These are phyloP conservation scores for Harpagus bidentatus DNA, from an alignment of 2,113 vertebrate genomes.

Conservation along the genomic window DNA sequence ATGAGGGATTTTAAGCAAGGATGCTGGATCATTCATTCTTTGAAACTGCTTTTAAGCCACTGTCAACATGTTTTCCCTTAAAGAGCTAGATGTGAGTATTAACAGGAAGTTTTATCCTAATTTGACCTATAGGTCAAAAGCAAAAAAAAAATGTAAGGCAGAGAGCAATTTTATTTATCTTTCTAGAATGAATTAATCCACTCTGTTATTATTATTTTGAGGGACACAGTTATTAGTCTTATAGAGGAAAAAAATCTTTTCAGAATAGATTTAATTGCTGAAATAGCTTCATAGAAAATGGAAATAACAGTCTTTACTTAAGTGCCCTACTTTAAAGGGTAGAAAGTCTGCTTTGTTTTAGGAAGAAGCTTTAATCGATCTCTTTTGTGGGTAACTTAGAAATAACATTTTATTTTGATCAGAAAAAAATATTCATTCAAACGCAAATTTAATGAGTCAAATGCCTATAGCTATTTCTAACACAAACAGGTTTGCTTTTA, in stretches of 20 bases:
- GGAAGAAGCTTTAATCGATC: not conserved
- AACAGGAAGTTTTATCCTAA: not conserved
- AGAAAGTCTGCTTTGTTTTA: constrained; percentile 5
- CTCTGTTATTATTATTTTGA: not conserved
- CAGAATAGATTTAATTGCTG: not conserved
- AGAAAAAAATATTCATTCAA: not conserved
- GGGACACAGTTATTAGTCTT: not conserved
- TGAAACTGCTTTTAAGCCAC: not conserved
- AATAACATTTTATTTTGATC: constrained; percentile 11
- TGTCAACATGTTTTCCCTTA: not conserved
- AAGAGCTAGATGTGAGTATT: not conserved
- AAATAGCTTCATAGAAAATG: not conserved
- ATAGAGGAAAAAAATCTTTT: not conserved
- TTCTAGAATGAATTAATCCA: not conserved
- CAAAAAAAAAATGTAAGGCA: not conserved
- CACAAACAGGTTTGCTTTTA: not conserved
- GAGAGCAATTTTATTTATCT: not conserved
- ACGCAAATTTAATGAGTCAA: constrained; percentile 13
- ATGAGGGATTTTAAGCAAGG: not conserved
- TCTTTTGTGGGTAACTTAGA: not conserved
- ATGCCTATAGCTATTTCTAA: not conserved
- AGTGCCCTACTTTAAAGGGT: not conserved
- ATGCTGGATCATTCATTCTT: not conserved
- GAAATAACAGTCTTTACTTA: not conserved
- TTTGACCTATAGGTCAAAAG: not conserved